A percentile compares a stretch with the other conserved stretches of the same genome.
Conservation (phyloP, 1,140 invertebrate genomes). For the Adoxophyes honmai region DNA sequence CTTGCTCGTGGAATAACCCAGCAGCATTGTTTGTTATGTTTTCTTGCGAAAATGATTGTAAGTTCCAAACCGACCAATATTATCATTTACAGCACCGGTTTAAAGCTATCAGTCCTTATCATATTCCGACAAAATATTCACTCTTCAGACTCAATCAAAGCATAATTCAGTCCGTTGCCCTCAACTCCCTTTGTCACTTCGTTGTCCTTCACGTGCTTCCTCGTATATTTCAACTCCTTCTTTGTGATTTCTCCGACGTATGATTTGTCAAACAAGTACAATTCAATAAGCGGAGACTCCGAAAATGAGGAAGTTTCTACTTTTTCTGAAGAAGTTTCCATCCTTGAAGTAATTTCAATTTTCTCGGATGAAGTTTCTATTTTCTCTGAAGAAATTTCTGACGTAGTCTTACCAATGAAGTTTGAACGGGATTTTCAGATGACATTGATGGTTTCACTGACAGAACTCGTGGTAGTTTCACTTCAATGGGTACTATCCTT, state of each 20-base stretch:
- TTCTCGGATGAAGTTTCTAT: not conserved
- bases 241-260: conserved; percentile 66
- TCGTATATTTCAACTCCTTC: conserved; percentile 62
- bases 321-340: not conserved
- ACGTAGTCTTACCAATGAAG: conserved; percentile 8
- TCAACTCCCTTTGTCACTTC: conserved; percentile 60
- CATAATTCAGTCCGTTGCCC: conserved; percentile 57
- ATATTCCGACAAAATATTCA: conserved; percentile 28
- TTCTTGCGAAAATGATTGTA: not conserved
- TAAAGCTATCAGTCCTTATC: conserved; percentile 7
- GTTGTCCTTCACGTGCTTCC: conserved; percentile 58
- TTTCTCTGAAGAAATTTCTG: conserved; percentile 1
- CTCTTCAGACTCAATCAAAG: conserved; percentile 46
- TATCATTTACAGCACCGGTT: conserved; percentile 9
- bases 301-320: conserved; percentile 26
- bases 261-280: conserved; percentile 50
- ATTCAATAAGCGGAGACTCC: conserved; percentile 39
- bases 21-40: no score
- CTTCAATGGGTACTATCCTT: conserved; percentile 58
- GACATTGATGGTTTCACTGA: not conserved
- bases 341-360: not conserved
- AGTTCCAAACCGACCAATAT: not conserved
- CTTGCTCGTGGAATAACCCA: no score
- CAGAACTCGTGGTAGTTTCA: conserved; percentile 24
- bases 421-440: not conserved